Base-by-base conservation (phyloP, 2,888 invertebrate species). In the Lumbricus terrestris region DNA sequence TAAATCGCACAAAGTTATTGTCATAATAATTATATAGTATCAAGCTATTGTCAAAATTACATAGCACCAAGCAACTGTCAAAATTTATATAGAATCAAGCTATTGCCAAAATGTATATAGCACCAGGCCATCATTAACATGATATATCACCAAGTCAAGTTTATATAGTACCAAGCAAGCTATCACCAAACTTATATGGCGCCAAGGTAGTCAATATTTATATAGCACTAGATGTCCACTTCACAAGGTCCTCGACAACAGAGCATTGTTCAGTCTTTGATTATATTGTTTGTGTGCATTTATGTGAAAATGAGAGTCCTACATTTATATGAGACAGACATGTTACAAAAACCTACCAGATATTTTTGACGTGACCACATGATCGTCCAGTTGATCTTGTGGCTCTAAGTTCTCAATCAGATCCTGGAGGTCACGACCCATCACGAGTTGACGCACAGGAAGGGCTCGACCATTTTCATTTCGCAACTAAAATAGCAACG, bases 371-470 rank as follows among this genome's bases (percentile, higher is more conserved):
- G 33, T 83, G 16, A 85, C 40, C 38, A 90, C 89, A 83, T 91
- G 91, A 82, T 91, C 89, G 13, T 82, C 47, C 42, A 91, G 90
- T 40, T 37, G 37, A 85, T 91, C 91, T 29, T 82, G 88, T 18
- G 91, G 91, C 82, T 90, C 34, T 23, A 91, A 88, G 38, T 90
- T 40, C 29, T 91, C 89, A 13, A 91, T 88, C 82, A 91, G 69
- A 23, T 91, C 90, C 89, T 91, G 89, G 47, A 91, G 88, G 34
- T 91, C 89, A 2, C 47, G 54, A 35, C 88, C 89, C 33, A 91
- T 82, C 23, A 91, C 88, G 42, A 91, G 35, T 38, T 91, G 91
- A 88, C 89, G 90, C 47, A 88, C 88, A 33, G 91, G 91, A 33
- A 83, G 83, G 18, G 89, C 90, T 18, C 91, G 90, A 29, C 90